These are phyloP conservation scores for Apteryx owenii DNA, from an alignment of 2,113 vertebrate species.

Conservation along the genomic window DNA sequence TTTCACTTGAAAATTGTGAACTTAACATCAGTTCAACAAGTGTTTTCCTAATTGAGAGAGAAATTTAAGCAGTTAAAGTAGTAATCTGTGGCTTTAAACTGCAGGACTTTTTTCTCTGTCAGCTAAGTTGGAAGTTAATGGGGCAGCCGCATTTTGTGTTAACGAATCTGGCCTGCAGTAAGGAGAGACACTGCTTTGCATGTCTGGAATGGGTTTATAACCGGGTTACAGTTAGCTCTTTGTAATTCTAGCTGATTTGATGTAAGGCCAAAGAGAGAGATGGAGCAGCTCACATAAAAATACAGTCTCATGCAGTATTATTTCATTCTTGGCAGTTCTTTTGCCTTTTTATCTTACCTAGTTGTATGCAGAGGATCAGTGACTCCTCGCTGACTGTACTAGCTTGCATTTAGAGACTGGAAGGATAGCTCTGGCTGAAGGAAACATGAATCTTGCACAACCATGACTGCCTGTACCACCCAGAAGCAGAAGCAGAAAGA, in stretches of 20 bases:
- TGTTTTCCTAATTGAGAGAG: not conserved
- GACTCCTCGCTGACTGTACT: not conserved
- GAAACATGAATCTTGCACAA: not conserved
- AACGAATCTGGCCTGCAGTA: not conserved
- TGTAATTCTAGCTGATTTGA: conserved; percentile 3
- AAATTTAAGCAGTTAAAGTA: not conserved
- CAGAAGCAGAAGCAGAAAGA: not conserved
- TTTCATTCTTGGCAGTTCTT: conserved; percentile 15
- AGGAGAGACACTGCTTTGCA: not conserved
- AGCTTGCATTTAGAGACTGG: not conserved
- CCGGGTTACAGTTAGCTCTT: not conserved
- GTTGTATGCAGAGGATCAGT: not conserved
- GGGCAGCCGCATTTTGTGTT: not conserved
- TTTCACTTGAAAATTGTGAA: not conserved
- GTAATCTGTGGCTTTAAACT: not conserved
- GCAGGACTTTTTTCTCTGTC: not conserved
- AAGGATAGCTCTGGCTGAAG: not conserved
- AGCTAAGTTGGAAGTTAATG: not conserved
- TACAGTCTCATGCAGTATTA: not conserved
- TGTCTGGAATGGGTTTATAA: not conserved
- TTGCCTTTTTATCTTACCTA: not conserved
- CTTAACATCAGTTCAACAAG: not conserved
- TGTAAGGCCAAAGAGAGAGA: not conserved
- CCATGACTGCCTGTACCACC: not conserved
- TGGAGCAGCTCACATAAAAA: conserved; percentile 9